Percentiles rank a stretch among this genome's conserved stretches.
These are phyloP conservation scores for Limnephilus rhombicus DNA, from an alignment of 2,888 invertebrate genomes.

Conservation along the genomic window DNA sequence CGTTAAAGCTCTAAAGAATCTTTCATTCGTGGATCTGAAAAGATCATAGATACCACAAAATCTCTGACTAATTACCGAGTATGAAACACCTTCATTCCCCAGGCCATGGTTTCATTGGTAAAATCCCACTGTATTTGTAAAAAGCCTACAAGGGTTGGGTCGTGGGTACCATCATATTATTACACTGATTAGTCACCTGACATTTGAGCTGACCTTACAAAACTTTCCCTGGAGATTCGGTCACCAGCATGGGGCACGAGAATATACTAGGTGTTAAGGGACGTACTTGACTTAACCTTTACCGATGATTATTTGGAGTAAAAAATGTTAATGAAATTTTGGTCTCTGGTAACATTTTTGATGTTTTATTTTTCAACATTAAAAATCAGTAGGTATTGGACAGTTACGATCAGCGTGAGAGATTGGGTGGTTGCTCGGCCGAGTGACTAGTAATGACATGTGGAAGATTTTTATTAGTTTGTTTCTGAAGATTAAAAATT, in stretches of 20 bases:
- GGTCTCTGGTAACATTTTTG: too few relatives aligned
- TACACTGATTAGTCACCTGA: conserved; percentile 55
- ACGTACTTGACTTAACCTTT: neutral
- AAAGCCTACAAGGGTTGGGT: neutral
- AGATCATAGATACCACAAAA: neutral
- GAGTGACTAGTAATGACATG: too few relatives aligned
- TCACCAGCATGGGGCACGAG: neutral
- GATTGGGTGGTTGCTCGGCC: too few relatives aligned
- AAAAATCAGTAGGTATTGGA: too few relatives aligned
- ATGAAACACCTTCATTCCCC: neutral
- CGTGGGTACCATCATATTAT: neutral
- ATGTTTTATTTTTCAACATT: too few relatives aligned
- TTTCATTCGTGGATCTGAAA: neutral
- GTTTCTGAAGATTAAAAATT: too few relatives aligned
- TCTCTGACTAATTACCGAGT: neutral
- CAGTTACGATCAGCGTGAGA: too few relatives aligned
- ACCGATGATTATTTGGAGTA: neutral
- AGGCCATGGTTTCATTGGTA: neutral
- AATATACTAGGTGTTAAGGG: neutral
- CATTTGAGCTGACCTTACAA: conserved; percentile 54
- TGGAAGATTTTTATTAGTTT: too few relatives aligned
- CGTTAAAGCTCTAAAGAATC: neutral
- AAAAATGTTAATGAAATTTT: too few relatives aligned
- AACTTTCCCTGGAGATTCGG: conserved; percentile 29
- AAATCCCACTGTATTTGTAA: neutral